Base-by-base conservation (phyloP, 2,888 invertebrate genomes). In the Punctoribates punctum region DNA sequence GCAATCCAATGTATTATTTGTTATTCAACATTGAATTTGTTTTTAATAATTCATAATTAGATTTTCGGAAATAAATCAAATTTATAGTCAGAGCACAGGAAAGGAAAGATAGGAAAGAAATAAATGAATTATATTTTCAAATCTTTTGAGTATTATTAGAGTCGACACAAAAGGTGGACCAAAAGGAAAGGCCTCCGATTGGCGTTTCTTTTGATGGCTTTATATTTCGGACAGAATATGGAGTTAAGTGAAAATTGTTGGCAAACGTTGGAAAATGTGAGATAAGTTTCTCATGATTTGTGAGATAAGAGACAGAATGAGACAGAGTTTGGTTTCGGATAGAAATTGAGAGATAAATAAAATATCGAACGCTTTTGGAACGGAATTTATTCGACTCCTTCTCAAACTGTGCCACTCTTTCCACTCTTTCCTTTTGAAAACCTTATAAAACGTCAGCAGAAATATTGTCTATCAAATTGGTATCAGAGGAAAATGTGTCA, bases 381-480 rank as follows among this genome's bases (percentile, higher is more conserved):
- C 20, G n/a, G 20, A 54, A 54, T 54, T 54, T 20, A 54, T 20
- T 54, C 54, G 15, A 17, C 48, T 48, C 48, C 17, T 11, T 48
- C 6, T 20, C 20, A n/a, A 17, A 48, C 15, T 48, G n/a, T 54
- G 20, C 20, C 20, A n/a, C n/a, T 20, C 20, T 54, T 54, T 54
- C 54, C n/a, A n/a, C 8, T 54, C 6, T 54, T 17, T 17, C 11
- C n/a, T 48, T 48, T 48, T 4, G 15, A 48, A 54, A 54, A 54
- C 54, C 54, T 54, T 54, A 54, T 54, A 54, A 54, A 54, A 54
- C 54, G 54, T 54, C 54, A 54, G 54, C 54, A 54, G n/a, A 54
- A 54, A 54, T 54, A 54, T 54, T 54, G 17, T 54, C 54, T 54
- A 54, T 54, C 54, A 48, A 20, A n/a, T n/a, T 54, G 54, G 20